Conservation (phyloP, 2,888 invertebrate species). For the Diarsia mendica region DNA sequence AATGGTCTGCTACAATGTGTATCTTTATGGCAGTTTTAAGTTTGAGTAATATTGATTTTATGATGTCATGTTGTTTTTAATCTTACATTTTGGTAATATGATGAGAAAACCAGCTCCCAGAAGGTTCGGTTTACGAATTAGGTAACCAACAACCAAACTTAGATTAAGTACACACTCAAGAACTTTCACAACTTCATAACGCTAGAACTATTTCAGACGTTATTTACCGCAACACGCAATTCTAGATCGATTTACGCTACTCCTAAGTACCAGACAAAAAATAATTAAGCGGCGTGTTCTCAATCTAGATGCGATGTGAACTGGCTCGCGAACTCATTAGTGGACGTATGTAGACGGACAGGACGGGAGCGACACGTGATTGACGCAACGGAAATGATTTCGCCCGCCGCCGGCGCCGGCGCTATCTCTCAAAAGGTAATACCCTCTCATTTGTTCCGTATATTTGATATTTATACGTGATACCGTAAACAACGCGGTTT, state of each 20-base stretch:
- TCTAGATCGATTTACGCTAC: conserved; percentile 18
- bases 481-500: conserved; percentile 71
- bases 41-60: conserved; percentile 22
- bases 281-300: conserved; percentile 62
- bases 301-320: conserved; percentile 74
- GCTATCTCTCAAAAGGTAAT: conserved; percentile 83
- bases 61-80: not conserved
- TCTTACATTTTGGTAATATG: not conserved
- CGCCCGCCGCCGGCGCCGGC: conserved; percentile 79
- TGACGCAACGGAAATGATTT: conserved; percentile 89
- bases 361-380: conserved; percentile 82
- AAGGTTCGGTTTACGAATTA: not conserved
- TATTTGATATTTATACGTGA: conserved; percentile 81
- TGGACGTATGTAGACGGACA: conserved; percentile 78
- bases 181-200: conserved; percentile 24
- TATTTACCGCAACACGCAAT: conserved; percentile 17
- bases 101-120: not conserved
- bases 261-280: conserved; percentile 50
- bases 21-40: conserved; percentile 34
- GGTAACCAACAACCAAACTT: conserved; percentile 15
- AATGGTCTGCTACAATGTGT: conserved; percentile 55
- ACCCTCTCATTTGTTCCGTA: conserved; percentile 80
- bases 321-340: conserved; percentile 85
- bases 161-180: conserved; percentile 16
- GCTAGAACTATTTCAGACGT: conserved; percentile 17